phyloP scores from a whole-genome alignment of 1,140 invertebrate genomes.

The Panagrolaimus sp. region DNA sequence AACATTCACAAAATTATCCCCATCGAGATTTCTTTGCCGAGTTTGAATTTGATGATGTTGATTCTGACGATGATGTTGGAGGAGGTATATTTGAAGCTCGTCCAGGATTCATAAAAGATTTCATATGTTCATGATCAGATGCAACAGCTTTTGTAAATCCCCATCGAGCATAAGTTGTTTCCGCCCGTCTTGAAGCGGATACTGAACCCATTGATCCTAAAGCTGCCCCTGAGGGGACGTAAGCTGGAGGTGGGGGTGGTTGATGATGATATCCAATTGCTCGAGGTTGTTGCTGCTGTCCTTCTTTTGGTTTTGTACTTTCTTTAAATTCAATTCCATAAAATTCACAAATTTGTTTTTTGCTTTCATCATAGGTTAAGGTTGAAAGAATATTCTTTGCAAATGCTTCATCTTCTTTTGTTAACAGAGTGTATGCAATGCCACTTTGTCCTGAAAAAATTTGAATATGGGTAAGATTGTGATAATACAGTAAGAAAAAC shows the following conservation, averaged over 20 bases:
- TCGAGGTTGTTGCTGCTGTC: too few species aligned
- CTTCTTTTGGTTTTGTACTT: not conserved
- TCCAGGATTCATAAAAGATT: not conserved
- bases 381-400: not conserved
- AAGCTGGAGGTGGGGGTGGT: not conserved
- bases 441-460: constrained; percentile 1
- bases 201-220: not conserved
- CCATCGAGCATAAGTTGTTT: not conserved
- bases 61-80: not conserved
- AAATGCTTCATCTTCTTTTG: not conserved
- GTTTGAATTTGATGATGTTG: not conserved
- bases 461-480: not conserved
- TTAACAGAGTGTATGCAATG: not conserved
- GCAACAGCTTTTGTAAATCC: not conserved
- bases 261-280: too few species aligned
- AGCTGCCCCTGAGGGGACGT: not conserved
- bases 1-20: not conserved
- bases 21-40: constrained; percentile 12
- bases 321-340: not conserved
- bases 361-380: not conserved
- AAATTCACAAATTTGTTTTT: not conserved
- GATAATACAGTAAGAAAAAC: not conserved
- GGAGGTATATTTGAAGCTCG: not conserved
- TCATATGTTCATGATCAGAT: not conserved
- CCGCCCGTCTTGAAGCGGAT: not conserved